phyloP scores from a whole-genome alignment of 2,888 invertebrate species.

The Diabrotica balteata region DNA sequence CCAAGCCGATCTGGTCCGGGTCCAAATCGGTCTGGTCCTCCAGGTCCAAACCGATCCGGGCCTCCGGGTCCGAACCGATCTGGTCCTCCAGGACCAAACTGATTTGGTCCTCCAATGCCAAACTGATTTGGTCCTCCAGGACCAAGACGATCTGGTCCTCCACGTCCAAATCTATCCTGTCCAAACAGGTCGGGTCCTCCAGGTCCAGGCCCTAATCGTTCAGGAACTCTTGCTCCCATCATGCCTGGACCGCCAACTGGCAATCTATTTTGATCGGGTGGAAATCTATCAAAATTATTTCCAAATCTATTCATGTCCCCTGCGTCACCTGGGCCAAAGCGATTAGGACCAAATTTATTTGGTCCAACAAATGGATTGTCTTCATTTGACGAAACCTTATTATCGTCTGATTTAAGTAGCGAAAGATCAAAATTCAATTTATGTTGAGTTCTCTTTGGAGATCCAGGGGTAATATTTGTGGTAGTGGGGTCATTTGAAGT shows the following conservation, averaged over 20 bases:
- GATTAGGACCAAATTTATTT: slow-evolving; percentile 2
- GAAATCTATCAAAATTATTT: not conserved
- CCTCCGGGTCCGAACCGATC: slow-evolving; percentile 8
- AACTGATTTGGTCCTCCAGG: not conserved
- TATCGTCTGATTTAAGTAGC: slow-evolving; percentile 4
- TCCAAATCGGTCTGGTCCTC: slow-evolving; percentile 9
- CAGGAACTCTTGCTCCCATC: not conserved
- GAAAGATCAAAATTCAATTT: slow-evolving; percentile 30
- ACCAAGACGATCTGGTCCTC: not conserved
- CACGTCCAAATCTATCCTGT: not conserved
- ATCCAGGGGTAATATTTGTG: slow-evolving; percentile 29
- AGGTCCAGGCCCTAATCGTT: slow-evolving; percentile 10
- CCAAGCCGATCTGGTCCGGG: not conserved
- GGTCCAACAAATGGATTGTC: not conserved
- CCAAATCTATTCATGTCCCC: not conserved
- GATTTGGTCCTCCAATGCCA: not conserved
- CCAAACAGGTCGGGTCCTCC: slow-evolving; percentile 1
- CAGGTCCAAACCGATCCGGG: slow-evolving; percentile 6
- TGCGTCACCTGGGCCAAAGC: not conserved
- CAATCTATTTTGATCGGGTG: not conserved
- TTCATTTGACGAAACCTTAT: not conserved
- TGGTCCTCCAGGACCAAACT: not conserved
- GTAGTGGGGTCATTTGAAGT: slow-evolving; percentile 14
- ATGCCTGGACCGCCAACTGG: not conserved
- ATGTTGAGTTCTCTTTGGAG: slow-evolving; percentile 9